Evolutionary conservation across 2,888 invertebrate genomes (phyloP).

Genomic region (Periphyllus acericola): DNA sequence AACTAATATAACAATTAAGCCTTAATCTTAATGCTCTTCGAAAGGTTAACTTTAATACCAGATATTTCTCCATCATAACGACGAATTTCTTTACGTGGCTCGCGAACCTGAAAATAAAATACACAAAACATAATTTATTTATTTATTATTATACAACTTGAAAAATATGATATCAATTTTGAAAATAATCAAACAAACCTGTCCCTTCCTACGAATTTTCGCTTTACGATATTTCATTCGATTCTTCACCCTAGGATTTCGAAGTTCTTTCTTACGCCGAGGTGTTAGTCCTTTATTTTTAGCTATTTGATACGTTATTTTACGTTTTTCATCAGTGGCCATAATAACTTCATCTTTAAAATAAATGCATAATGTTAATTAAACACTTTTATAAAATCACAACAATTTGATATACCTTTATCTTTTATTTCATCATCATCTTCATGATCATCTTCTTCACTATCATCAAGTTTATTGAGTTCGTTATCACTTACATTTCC

Average conservation of each 20-base stretch:
- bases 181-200: conserved; percentile 70
- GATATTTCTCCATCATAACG: conserved; percentile 93
- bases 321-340: conserved; percentile 73
- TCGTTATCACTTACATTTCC: background rate
- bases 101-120: conserved; percentile 73
- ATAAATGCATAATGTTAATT: background rate
- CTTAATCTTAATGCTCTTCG: conserved; percentile 90
- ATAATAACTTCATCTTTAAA: conserved; percentile 9
- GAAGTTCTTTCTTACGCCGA: conserved; percentile 87
- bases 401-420: conserved; percentile 26
- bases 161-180: conserved; percentile 15
- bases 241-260: conserved; percentile 96
- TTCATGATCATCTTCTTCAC: conserved; percentile 1
- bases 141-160: conserved; percentile 21
- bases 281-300: conserved; percentile 96
- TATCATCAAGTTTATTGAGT: background rate
- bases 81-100: conserved; percentile 80
- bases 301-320: conserved; percentile 91
- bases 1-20: conserved; percentile 66
- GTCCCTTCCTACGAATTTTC: conserved; percentile 90
- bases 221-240: conserved; percentile 93
- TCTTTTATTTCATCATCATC: conserved; percentile 28
- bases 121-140: conserved; percentile 57
- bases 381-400: background rate
- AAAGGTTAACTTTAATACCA: conserved; percentile 90